Base-by-base conservation (phyloP, 92 coral and sea anemone genomes). In the Palythoa caribaeorum region DNA sequence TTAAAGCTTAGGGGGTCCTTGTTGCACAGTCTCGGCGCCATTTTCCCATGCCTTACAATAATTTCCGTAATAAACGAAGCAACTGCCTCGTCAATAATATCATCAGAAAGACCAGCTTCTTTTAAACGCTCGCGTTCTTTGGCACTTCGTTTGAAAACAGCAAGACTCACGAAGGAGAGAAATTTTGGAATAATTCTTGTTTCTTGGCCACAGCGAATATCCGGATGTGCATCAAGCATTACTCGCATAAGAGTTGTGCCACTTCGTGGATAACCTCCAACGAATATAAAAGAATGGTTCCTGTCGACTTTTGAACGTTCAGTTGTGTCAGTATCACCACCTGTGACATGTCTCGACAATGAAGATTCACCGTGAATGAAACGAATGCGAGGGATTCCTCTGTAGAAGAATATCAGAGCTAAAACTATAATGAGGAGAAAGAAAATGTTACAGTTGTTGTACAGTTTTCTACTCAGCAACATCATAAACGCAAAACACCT, bases 231-330 rank as follows among this genome's bases (percentile, higher is more conserved):
- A 81, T 97, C 99, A 9, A 97, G 89, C 81, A 97, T 84, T 3
- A 93, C 99, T 73, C 99, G 87, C 99, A 97, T 97, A n/a, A 97
- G 62, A 1, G 99, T 97, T 1, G 99, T 97, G 7, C 99, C 99
- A 71, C 99, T 97, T 13, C 99, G 87, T 14, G 99, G 99, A 91
- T 94, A 92, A 44, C 99, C 99, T 3, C 99, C 99, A 12, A 97
- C 96, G 44, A 97, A 97, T 28, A 97, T 85, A 19, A 97, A 83
- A n/a, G 98, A 94, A 71, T 91, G 89, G 54, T 76, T 73, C 53
- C 95, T 90, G 84, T 94, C 94, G 51, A 83, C 21, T 47, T 37
- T 39, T 28, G 52, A 28, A 48, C 17, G 51, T 15, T 74, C 39
- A 12, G 52, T 15, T 9, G n/a, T 21, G 19, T 38, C 9, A 14